These are phyloP conservation scores for Sitophilus oryzae DNA, from an alignment of 1,140 invertebrate genomes.

Conservation along the genomic window DNA sequence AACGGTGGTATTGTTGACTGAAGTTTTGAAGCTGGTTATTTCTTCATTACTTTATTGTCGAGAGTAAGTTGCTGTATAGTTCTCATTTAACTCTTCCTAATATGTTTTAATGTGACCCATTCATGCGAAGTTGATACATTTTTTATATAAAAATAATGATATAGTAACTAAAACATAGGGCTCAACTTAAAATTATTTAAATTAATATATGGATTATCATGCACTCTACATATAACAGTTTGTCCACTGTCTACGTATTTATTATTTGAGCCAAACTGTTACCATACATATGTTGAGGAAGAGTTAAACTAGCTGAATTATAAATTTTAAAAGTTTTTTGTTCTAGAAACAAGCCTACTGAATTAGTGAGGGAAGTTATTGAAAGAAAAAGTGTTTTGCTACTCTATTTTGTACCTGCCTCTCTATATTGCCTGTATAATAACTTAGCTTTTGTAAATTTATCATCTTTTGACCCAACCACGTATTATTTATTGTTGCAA, in stretches of 20 bases:
- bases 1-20: constrained; percentile 81
- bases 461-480: constrained; percentile 86
- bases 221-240: too few relatives aligned
- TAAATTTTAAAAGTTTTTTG: constrained; percentile 35
- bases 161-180: too few relatives aligned
- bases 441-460: constrained; percentile 91
- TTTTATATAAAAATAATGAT: too few relatives aligned
- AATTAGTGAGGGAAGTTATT: constrained; percentile 50
- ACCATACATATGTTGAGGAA: constrained; percentile 3
- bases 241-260: too few relatives aligned
- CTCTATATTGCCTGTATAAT: constrained; percentile 92
- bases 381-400: constrained; percentile 62
- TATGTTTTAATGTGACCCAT: too few relatives aligned
- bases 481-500: constrained; percentile 90
- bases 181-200: too few relatives aligned
- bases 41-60: constrained; percentile 66
- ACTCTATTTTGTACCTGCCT: constrained; percentile 86
- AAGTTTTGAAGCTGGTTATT: constrained; percentile 76
- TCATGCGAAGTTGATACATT: too few relatives aligned
- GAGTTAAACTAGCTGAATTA: too few relatives aligned
- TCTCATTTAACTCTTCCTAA: background rate
- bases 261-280: too few relatives aligned
- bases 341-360: constrained; percentile 47
- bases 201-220: too few relatives aligned
- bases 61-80: constrained; percentile 52